A percentile compares a stretch with the other conserved stretches of the same genome.
These are phyloP conservation scores for Pseudoatta argentina DNA, from an alignment of 1,140 invertebrate genomes.

Conservation along the genomic window DNA sequence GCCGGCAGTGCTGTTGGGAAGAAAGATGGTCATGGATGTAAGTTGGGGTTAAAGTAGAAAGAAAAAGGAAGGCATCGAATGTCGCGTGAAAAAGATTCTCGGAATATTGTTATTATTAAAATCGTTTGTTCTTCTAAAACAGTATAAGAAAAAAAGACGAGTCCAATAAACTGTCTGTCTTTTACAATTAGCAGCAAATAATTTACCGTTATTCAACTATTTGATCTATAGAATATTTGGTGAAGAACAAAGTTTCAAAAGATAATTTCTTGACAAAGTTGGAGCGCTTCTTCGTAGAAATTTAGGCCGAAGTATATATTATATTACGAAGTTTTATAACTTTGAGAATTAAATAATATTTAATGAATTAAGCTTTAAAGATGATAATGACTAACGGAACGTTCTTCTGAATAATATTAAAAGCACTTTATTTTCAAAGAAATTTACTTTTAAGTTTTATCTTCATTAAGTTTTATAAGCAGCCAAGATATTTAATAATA, in stretches of 20 bases:
- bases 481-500: neutral
- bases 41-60: constrained; percentile 31
- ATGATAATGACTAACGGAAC: neutral
- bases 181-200: constrained; percentile 17
- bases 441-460: constrained; percentile 6
- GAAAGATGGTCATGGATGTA: constrained; percentile 50
- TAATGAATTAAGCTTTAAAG: neutral
- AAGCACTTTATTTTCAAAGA: neutral
- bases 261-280: constrained; percentile 15
- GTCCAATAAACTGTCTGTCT: neutral
- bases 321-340: neutral
- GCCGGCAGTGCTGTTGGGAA: constrained; percentile 41
- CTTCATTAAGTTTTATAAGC: neutral
- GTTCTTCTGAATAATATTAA: neutral
- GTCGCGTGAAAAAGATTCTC: neutral
- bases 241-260: neutral
- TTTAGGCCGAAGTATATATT: neutral
- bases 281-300: neutral
- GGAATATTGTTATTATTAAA: constrained; percentile 45
- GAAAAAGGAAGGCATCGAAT: constrained; percentile 38
- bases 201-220: neutral
- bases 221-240: neutral
- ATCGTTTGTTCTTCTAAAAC: neutral
- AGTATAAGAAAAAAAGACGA: neutral
- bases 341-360: constrained; percentile 1